Evolutionary conservation across 2,113 vertebrate species (phyloP).

Genomic region (Prionailurus bengalensis): DNA sequence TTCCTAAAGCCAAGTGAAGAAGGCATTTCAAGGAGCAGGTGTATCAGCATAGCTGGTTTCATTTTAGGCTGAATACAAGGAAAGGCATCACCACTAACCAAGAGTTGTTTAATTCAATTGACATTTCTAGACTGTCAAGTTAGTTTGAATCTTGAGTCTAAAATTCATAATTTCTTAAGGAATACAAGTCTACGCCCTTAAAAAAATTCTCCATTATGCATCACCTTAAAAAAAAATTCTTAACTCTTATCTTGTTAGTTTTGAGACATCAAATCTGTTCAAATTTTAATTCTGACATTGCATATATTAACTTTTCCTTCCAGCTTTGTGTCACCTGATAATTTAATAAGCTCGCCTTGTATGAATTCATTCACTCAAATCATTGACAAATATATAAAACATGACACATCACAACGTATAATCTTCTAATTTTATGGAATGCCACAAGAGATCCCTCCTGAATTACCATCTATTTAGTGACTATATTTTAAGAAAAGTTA

Average conservation of each 20-base stretch:
- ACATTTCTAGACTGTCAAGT: slow-evolving; percentile 16
- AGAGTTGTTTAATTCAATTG: not conserved
- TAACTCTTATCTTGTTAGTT: not conserved
- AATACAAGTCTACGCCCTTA: not conserved
- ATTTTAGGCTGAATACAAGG: not conserved
- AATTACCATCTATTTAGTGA: slow-evolving; percentile 23
- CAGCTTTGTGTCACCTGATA: slow-evolving; percentile 34
- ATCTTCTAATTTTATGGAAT: slow-evolving; percentile 58
- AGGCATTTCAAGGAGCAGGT: not conserved
- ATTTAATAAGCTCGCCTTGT: slow-evolving; percentile 52
- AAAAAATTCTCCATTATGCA: not conserved
- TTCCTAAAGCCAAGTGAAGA: not conserved
- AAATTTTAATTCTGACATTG: slow-evolving; percentile 61
- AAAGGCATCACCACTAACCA: not conserved
- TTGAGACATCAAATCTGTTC: slow-evolving; percentile 52
- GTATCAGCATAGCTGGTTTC: not conserved
- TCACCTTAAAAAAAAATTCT: not conserved
- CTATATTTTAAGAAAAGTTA: slow-evolving; percentile 53
- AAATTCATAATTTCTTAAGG: slow-evolving; percentile 24
- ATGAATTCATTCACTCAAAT: slow-evolving; percentile 58
- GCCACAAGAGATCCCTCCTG: not conserved
- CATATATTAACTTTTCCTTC: slow-evolving; percentile 53
- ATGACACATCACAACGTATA: slow-evolving; percentile 26
- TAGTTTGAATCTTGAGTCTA: slow-evolving; percentile 9
- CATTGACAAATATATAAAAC: slow-evolving; percentile 66